A percentile compares a stretch with the other conserved stretches of the same genome.
Conservation (phyloP, 2,797 vertebrate genomes). For the Chaetophractus vellerosus region DNA sequence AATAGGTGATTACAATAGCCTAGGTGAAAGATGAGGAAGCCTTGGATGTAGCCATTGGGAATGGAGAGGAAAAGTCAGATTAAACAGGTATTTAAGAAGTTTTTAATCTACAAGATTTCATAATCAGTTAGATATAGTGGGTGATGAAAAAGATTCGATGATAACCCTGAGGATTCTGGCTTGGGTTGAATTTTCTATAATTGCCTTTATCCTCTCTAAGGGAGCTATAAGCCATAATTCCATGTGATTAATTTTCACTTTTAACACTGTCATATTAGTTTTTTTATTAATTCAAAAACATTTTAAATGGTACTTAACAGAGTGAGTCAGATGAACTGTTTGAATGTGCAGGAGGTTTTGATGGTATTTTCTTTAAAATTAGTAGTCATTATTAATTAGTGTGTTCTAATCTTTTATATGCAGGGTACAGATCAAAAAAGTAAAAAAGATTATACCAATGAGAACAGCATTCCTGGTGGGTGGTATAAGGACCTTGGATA, state of each 20-base stretch:
- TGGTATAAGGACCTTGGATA: not conserved
- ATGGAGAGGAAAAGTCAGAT: not conserved
- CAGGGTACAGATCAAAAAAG: not conserved
- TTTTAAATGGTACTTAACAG: not conserved
- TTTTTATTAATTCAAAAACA: slow-evolving; percentile 10
- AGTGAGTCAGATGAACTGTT: not conserved
- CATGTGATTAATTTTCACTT: slow-evolving; percentile 61
- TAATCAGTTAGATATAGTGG: not conserved
- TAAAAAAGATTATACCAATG: not conserved
- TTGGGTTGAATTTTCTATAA: not conserved
- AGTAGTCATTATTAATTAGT: not conserved
- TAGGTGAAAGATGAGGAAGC: not conserved
- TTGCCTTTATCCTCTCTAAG: slow-evolving; percentile 43
- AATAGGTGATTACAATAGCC: not conserved
- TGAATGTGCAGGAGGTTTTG: not conserved
- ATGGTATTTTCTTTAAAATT: slow-evolving; percentile 36
- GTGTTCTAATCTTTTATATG: slow-evolving; percentile 16
- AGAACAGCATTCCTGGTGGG: not conserved
- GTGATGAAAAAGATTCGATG: slow-evolving; percentile 10
- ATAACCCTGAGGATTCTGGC: not conserved
- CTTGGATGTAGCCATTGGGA: not conserved
- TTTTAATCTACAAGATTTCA: not conserved
- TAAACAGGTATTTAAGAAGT: slow-evolving; percentile 16
- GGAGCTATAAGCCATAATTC: not conserved
- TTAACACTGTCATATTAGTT: slow-evolving; percentile 16